Percentiles rank a stretch among this genome's conserved stretches.
Evolutionary conservation across 1,140 invertebrate genomes (phyloP).

Genomic region (Euglossa dilemma): DNA sequence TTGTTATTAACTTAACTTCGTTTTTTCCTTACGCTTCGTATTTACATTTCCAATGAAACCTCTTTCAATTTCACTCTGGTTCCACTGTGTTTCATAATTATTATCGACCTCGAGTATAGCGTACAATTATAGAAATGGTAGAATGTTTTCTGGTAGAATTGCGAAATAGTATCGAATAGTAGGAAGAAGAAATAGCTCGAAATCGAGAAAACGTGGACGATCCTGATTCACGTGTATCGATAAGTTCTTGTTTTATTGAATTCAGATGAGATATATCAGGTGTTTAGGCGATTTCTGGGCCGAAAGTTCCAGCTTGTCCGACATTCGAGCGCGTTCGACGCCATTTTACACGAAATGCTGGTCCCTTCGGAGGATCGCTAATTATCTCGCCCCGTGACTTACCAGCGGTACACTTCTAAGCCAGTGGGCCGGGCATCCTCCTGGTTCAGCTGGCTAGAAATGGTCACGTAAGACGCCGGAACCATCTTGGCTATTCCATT

Average conservation of each 20-base stretch:
- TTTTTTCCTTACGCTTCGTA: neutral
- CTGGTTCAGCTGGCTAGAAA: conserved; percentile 46
- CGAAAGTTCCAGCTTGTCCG: neutral
- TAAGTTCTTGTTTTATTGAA: too few species aligned
- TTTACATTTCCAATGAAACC: neutral
- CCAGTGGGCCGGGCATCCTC: conserved; percentile 40
- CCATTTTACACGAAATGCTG: conserved; percentile 32
- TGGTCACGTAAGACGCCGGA: conserved; percentile 47
- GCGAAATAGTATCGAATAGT: too few species aligned
- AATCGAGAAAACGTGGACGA: too few species aligned
- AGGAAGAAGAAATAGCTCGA: too few species aligned
- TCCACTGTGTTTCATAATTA: too few species aligned
- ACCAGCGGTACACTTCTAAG: conserved; percentile 37
- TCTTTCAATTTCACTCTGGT: neutral
- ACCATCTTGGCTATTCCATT: conserved; percentile 58
- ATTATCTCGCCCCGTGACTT: conserved; percentile 45
- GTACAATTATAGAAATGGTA: too few species aligned
- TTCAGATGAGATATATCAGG: too few species aligned
- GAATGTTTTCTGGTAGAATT: too few species aligned
- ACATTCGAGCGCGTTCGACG: neutral
- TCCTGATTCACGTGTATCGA: too few species aligned
- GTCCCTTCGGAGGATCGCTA: conserved; percentile 15
- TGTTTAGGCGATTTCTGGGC: too few species aligned
- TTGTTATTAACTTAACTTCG: neutral
- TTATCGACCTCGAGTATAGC: too few species aligned